A percentile compares a stretch with the other conserved stretches of the same genome.
These are phyloP conservation scores for Tricholauxania praeusta DNA, from an alignment of 2,888 invertebrate species.

Conservation along the genomic window DNA sequence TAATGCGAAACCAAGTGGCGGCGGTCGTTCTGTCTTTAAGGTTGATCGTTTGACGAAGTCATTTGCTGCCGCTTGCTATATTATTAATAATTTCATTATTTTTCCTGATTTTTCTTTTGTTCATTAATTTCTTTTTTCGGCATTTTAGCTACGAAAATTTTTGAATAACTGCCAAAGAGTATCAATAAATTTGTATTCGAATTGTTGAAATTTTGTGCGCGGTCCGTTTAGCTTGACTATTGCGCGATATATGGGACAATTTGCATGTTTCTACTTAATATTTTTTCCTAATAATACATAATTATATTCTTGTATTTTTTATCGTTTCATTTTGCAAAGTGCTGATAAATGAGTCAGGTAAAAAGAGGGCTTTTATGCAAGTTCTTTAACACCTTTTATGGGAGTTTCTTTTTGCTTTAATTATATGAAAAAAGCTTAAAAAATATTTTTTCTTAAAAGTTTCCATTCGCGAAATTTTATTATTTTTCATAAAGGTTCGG, in stretches of 20 bases:
- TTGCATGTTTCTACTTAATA: conserved; percentile 17
- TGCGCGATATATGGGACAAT: conserved; percentile 1
- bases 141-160: background rate
- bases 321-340: no score
- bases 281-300: background rate
- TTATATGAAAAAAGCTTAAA: conserved; percentile 31
- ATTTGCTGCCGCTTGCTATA: background rate
- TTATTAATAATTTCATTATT: background rate
- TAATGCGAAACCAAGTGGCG: no score
- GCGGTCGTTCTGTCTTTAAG: no score
- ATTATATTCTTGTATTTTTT: no score
- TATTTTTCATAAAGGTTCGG: no score
- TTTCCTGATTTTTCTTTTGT: background rate
- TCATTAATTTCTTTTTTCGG: background rate
- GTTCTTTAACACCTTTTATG: no score
- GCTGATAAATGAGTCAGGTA: no score
- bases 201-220: background rate
- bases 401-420: background rate
- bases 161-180: conserved; percentile 28
- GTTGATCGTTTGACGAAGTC: no score
- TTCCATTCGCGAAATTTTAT: no score
- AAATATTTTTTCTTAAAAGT: no score
- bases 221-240: background rate
- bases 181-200: conserved; percentile 14
- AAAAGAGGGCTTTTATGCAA: no score